Evolutionary conservation across 92 coral and sea anemone genomes (phyloP), one percentile per base, ranked within the genome.

Genomic region (Nematostella vectensis): DNA sequence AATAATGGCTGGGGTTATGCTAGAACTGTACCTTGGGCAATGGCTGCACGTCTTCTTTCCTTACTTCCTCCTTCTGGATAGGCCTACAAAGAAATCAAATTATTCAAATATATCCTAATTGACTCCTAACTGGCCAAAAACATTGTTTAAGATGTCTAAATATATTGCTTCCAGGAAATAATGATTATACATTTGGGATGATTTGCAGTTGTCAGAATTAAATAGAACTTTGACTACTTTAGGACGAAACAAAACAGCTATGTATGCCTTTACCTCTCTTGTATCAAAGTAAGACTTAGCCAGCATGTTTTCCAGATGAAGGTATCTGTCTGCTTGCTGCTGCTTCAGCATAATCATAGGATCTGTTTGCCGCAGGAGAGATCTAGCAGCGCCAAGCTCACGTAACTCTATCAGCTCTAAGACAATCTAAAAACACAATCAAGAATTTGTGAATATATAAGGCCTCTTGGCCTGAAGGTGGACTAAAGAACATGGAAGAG

Each of bases 51-150:
- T 58, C 95, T 81, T 58, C 95, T 75, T 68, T 93, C 99, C 56
- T 93, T 93, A 42, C 99, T 93, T 51, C 99, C 95, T 15, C 99
- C 99, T 44, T 93, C 99, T n/a, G 99, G 99, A 48, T 93, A 93
- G 10, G 99, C 99, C 99, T 93, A 39, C 27, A 28, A 11, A 45
- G 17, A 30, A 29, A 9, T n/a, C 29, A 26, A 44, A 48, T 22
- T 22, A n/a, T n/a, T 16, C 25, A 43, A 50, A 57, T n/a, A n/a
- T n/a, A n/a, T n/a, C n/a, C n/a, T n/a, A n/a, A n/a, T n/a, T n/a
- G n/a, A n/a, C n/a, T n/a, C n/a, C n/a, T 11, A 19, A 18, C 1
- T 51, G 9, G n/a, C n/a, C n/a, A n/a, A n/a, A n/a, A n/a, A n/a
- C n/a, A n/a, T n/a, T n/a, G n/a, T n/a, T n/a, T n/a, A n/a, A n/a